Conservation (phyloP, 2,797 vertebrate genomes). For the Oophaga sylvatica region DNA sequence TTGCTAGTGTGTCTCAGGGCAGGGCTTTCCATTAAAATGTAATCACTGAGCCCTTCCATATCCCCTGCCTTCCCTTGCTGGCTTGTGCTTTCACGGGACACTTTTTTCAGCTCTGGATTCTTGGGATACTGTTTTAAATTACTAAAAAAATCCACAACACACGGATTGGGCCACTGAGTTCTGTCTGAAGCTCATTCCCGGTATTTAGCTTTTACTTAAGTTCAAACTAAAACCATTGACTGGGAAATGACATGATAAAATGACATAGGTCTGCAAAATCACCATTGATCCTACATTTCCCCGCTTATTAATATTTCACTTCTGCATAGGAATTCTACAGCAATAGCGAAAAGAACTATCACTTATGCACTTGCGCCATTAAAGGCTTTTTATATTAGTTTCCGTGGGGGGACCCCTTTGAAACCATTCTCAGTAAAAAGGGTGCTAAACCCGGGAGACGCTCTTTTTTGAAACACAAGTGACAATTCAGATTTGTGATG, state of each 20-base stretch:
- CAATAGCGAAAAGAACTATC: neutral
- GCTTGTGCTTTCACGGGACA: constrained; percentile 17
- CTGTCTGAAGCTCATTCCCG: neutral
- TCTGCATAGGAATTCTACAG: neutral
- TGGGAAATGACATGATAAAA: neutral
- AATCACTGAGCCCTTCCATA: constrained; percentile 47
- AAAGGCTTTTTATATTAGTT: neutral
- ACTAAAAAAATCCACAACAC: neutral
- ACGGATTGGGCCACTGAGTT: neutral
- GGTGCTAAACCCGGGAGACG: neutral
- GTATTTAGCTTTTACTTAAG: neutral
- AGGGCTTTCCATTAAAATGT: constrained; percentile 49
- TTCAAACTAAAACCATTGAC: neutral
- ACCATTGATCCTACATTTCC: neutral
- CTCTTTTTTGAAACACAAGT: neutral
- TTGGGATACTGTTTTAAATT: neutral
- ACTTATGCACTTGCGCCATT: neutral
- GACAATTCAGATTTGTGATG: neutral
- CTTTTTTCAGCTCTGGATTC: constrained; percentile 34
- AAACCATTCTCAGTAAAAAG: neutral
- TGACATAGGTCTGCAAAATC: neutral
- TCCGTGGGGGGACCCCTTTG: no score
- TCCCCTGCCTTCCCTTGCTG: constrained; percentile 37
- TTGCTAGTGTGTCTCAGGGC: constrained; percentile 43
- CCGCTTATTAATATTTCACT: neutral